These are phyloP conservation scores for Nasalis larvatus DNA, from an alignment of 2,113 vertebrate genomes.

Conservation along the genomic window DNA sequence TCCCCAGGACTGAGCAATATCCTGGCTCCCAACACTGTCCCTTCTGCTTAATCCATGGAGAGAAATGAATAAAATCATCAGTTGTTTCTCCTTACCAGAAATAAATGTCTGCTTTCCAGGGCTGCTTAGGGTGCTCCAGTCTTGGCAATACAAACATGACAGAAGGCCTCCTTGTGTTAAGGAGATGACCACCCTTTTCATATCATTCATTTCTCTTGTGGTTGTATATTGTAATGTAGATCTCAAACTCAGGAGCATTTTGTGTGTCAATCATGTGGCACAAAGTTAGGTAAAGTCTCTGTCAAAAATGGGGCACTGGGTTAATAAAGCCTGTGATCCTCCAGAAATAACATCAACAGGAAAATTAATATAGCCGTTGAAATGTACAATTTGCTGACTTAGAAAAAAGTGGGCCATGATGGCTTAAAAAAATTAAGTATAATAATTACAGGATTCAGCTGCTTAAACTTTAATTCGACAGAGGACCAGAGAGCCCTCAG, in stretches of 20 bases:
- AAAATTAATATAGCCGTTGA: conserved; percentile 36
- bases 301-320: conserved; percentile 10
- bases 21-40: neutral
- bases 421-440: conserved; percentile 33
- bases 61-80: neutral
- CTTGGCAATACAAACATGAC: neutral
- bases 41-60: neutral
- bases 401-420: conserved; percentile 40
- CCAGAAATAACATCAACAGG: conserved; percentile 9
- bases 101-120: neutral
- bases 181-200: neutral
- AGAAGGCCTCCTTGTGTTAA: neutral
- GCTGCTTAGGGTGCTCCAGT: neutral
- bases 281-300: neutral
- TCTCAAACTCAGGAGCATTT: neutral
- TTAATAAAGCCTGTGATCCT: conserved; percentile 12
- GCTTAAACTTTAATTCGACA: conserved; percentile 64
- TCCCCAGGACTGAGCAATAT: neutral
- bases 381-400: conserved; percentile 52
- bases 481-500: conserved; percentile 45
- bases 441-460: conserved; percentile 63
- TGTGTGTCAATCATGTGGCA: neutral
- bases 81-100: conserved; percentile 18
- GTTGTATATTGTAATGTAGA: neutral
- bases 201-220: conserved; percentile 8